Evolutionary conservation across 2,797 vertebrate species (phyloP).

Genomic region (Micromesistius poutassou): DNA sequence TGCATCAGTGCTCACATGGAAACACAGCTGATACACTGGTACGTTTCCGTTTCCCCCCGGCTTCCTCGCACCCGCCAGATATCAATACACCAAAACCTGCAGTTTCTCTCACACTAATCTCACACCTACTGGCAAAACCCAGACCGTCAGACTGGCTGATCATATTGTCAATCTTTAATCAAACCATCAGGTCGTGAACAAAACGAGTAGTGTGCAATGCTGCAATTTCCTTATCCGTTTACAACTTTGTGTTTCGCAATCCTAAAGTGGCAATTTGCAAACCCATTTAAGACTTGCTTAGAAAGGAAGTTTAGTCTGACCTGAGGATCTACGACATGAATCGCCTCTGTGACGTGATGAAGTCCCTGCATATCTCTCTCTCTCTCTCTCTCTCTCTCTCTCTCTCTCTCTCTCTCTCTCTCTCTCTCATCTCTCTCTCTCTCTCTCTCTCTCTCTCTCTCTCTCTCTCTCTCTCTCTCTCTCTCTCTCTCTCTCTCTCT

Average conservation of each 20-base stretch:
- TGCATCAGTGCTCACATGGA: slow-evolving; percentile 55
- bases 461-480: too few species aligned
- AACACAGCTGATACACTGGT: slow-evolving; percentile 67
- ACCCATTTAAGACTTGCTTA: background rate
- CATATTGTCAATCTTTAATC: background rate
- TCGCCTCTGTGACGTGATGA: too few species aligned
- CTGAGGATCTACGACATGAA: too few species aligned
- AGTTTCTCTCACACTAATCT: background rate
- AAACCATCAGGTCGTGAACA: background rate
- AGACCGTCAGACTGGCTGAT: background rate
- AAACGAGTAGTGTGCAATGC: background rate
- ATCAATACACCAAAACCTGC: background rate
- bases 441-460: too few species aligned
- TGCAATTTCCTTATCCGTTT: background rate
- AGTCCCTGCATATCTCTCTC: too few species aligned
- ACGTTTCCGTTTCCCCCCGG: slow-evolving; percentile 53
- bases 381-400: too few species aligned
- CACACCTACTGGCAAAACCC: slow-evolving; percentile 2
- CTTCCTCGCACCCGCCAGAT: background rate
- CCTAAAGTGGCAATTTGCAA: background rate
- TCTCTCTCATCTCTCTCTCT: too few species aligned
- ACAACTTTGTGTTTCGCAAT: background rate
- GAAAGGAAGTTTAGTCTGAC: too few species aligned
- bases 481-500: too few species aligned
- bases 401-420: too few species aligned